These are phyloP conservation scores for Gymnoscopelus braueri DNA, from an alignment of 2,797 vertebrate species.

Conservation along the genomic window DNA sequence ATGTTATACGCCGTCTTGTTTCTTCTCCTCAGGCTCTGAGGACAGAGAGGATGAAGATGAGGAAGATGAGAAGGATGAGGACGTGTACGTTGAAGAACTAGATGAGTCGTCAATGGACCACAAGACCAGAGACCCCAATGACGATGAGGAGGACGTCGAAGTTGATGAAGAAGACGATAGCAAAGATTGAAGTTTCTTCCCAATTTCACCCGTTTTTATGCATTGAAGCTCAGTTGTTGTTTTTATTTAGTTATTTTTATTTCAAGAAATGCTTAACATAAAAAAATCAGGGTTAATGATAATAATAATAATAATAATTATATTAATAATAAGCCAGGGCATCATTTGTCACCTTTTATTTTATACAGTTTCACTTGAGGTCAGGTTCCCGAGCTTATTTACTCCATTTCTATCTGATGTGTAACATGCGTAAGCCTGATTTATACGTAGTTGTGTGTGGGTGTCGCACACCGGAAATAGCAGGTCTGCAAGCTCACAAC, in stretches of 20 bases:
- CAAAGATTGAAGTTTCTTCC: conserved; percentile 54
- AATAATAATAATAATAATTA: conserved; percentile 28
- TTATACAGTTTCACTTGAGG: conserved; percentile 62
- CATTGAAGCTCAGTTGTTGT: conserved; percentile 61
- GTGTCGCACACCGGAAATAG: too few relatives aligned
- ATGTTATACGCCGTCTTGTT: not conserved
- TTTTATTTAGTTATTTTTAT: conserved; percentile 43
- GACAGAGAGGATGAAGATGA: conserved; percentile 57
- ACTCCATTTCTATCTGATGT: not conserved
- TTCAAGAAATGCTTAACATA: conserved; percentile 49
- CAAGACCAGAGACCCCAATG: conserved; percentile 40
- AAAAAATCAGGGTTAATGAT: conserved; percentile 72
- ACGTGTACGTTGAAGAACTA: conserved; percentile 46
- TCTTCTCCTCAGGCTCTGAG: conserved; percentile 70
- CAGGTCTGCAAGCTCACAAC: too few relatives aligned
- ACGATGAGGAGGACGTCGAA: conserved; percentile 51
- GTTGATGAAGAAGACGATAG: conserved; percentile 54
- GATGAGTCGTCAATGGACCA: conserved; percentile 47
- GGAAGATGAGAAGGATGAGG: conserved; percentile 20
- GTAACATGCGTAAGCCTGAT: not conserved
- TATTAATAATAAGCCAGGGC: conserved; percentile 64
- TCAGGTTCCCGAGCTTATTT: conserved; percentile 13
- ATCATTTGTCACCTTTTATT: conserved; percentile 52
- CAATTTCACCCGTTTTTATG: conserved; percentile 66
- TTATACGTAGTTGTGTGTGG: too few relatives aligned